Conservation (phyloP, 2,888 invertebrate species). For the Pristionchus exspectatus region DNA sequence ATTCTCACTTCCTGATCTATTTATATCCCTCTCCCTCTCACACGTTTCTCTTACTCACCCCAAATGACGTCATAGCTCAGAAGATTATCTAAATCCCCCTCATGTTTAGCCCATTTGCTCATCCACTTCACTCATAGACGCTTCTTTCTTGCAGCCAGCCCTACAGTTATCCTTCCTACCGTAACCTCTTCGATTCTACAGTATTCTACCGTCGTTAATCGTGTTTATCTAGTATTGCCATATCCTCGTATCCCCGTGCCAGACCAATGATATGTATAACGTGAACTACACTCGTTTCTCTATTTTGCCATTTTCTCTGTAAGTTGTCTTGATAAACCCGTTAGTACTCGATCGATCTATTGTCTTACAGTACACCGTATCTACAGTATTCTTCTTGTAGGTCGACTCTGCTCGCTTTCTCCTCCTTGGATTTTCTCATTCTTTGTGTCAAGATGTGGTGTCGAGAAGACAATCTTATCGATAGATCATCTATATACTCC, state of each 20-base stretch:
- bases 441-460: conserved; percentile 44
- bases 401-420: conserved; percentile 21
- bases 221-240: conserved; percentile 29
- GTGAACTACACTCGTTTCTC: background rate
- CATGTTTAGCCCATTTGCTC: background rate
- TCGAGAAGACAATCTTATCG: background rate
- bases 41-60: background rate
- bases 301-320: background rate
- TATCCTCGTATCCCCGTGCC: conserved; percentile 16
- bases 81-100: background rate
- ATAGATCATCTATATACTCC: conserved; percentile 2
- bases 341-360: background rate
- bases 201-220: conserved; percentile 24
- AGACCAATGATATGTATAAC: conserved; percentile 33
- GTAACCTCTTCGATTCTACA: background rate
- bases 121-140: background rate
- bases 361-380: background rate
- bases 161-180: background rate
- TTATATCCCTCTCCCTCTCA: background rate
- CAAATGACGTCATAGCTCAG: conserved; percentile 13
- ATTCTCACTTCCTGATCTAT: background rate
- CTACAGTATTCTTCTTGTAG: background rate
- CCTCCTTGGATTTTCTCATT: conserved; percentile 29
- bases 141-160: background rate
- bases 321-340: conserved; percentile 26